These are phyloP conservation scores for Potorous gilbertii DNA, from an alignment of 2,797 vertebrate genomes.

Conservation along the genomic window DNA sequence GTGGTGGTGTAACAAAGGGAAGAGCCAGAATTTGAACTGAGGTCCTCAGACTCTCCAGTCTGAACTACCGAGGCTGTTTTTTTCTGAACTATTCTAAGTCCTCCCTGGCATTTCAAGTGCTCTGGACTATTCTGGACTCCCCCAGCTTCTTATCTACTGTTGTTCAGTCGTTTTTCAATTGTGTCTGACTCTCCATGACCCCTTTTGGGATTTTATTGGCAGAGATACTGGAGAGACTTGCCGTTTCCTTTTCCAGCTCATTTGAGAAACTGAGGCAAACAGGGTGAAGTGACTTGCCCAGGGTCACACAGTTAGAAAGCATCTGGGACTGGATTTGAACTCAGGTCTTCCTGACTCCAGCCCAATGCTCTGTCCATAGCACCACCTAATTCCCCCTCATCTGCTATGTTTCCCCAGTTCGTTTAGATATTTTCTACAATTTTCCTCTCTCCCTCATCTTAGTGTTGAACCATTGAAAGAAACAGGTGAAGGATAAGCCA, in stretches of 20 bases:
- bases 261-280: background rate
- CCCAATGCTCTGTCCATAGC: background rate
- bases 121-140: background rate
- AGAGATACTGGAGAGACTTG: background rate
- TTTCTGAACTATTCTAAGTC: background rate
- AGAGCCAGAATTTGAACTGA: background rate
- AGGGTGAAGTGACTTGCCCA: background rate
- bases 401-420: background rate
- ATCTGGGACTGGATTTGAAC: background rate
- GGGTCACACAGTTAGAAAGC: background rate
- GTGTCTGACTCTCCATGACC: background rate
- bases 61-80: background rate
- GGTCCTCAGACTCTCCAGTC: background rate
- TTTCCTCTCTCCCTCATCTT: background rate
- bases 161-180: background rate
- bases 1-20: too few species aligned
- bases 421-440: background rate
- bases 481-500: background rate
- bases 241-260: background rate
- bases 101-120: background rate
- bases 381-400: background rate
- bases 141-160: background rate
- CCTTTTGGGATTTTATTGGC: background rate
- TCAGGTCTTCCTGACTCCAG: background rate
- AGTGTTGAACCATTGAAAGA: background rate